phyloP scores from a whole-genome alignment of 2,888 invertebrate genomes.

The Sesia bembeciformis region DNA sequence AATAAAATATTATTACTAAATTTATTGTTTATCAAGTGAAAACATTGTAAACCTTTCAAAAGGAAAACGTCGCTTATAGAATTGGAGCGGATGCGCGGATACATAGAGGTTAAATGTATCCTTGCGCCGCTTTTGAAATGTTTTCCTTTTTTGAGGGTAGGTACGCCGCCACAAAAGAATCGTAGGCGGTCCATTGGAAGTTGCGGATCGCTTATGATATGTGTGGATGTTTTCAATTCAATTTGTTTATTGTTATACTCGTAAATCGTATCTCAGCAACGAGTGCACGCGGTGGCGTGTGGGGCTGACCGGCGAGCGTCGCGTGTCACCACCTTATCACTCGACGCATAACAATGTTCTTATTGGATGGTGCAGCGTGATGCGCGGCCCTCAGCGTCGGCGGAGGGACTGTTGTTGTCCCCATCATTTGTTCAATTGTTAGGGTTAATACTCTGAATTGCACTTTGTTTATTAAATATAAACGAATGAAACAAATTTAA shows the following conservation, averaged over 20 bases:
- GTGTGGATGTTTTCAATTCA: constrained; percentile 44
- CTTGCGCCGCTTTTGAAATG: constrained; percentile 47
- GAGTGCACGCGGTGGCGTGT: constrained; percentile 53
- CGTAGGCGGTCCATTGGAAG: constrained; percentile 62
- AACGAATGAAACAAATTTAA: constrained; percentile 59
- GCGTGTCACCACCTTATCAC: constrained; percentile 16
- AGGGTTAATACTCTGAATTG: constrained; percentile 74
- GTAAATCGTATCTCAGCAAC: constrained; percentile 35
- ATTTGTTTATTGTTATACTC: constrained; percentile 40
- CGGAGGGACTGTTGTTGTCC: constrained; percentile 51
- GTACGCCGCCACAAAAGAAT: constrained; percentile 19
- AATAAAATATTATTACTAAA: constrained; percentile 8
- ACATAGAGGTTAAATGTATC: constrained; percentile 48
- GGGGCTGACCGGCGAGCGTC: constrained; percentile 40
- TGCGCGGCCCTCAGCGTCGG: constrained; percentile 41
- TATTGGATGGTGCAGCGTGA: constrained; percentile 24
- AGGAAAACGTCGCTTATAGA: constrained; percentile 43
- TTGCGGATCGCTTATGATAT: constrained; percentile 59
- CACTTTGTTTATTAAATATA: constrained; percentile 76
- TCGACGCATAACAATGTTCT: not conserved
- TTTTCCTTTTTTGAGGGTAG: constrained; percentile 51
- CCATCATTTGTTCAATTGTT: constrained; percentile 70
- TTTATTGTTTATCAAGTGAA: constrained; percentile 28
- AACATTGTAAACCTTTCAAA: constrained; percentile 55
- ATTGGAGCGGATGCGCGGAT: constrained; percentile 49